A percentile compares a stretch with the other conserved stretches of the same genome.
Evolutionary conservation across 2,888 invertebrate species (phyloP).

Genomic region (Drosophila colorata): DNA sequence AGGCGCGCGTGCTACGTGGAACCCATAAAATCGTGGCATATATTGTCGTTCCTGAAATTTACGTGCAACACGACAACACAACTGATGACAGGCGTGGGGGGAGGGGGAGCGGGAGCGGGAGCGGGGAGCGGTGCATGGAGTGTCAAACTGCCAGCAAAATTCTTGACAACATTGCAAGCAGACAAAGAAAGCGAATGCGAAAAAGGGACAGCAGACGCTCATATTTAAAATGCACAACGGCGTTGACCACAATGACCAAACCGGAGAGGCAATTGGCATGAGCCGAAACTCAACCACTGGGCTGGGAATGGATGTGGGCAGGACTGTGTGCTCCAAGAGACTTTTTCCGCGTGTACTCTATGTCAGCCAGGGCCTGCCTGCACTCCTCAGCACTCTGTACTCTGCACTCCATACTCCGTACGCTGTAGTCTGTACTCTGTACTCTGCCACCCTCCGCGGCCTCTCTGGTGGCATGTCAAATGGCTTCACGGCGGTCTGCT

Average conservation of each 20-base stretch:
- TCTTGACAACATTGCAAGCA: slow-evolving; percentile 71
- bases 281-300: slow-evolving; percentile 16
- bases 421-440: too few species aligned
- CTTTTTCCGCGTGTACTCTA: slow-evolving; percentile 19
- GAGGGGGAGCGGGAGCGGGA: not conserved
- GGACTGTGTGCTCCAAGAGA: slow-evolving; percentile 13
- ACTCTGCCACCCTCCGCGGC: too few species aligned
- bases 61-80: slow-evolving; percentile 78
- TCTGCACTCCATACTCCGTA: too few species aligned
- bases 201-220: slow-evolving; percentile 46
- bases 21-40: slow-evolving; percentile 78
- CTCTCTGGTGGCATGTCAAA: slow-evolving; percentile 55
- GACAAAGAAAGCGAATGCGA: slow-evolving; percentile 5
- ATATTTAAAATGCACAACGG: slow-evolving; percentile 76
- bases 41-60: slow-evolving; percentile 69
- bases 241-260: slow-evolving; percentile 58
- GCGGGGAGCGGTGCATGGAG: slow-evolving; percentile 37
- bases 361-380: not conserved
- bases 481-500: slow-evolving; percentile 71
- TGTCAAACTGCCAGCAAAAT: slow-evolving; percentile 70
- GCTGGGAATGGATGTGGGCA: not conserved
- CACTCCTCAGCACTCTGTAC: not conserved
- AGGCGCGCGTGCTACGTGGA: slow-evolving; percentile 72
- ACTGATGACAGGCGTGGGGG: slow-evolving; percentile 50
- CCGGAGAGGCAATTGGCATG: slow-evolving; percentile 40